Percentiles rank a stretch among this genome's conserved stretches.
phyloP scores from a whole-genome alignment of 2,113 vertebrate genomes.

The Prolemur simus region DNA sequence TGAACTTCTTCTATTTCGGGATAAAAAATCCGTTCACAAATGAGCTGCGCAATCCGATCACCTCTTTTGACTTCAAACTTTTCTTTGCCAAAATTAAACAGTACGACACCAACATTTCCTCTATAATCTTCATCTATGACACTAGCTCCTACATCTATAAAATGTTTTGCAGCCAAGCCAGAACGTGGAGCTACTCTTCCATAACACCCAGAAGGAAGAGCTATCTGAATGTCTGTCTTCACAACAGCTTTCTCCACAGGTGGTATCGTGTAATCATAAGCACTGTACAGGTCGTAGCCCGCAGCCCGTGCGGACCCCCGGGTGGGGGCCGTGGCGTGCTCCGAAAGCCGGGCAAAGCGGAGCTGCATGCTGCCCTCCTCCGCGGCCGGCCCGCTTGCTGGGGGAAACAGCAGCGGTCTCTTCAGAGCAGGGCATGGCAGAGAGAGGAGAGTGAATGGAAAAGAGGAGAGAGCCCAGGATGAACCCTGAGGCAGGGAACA shows the following conservation, averaged over 20 bases:
- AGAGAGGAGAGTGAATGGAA: rapidly evolving
- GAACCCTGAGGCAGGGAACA: rapidly evolving
- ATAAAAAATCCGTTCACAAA: slow-evolving; percentile 96
- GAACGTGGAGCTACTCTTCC: slow-evolving; percentile 96
- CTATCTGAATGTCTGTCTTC: slow-evolving; percentile 97
- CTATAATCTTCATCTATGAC: slow-evolving; percentile 99
- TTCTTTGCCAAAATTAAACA: slow-evolving; percentile 97
- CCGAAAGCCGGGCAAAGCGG: slow-evolving; percentile 91
- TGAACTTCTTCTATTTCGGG: slow-evolving; percentile 92
- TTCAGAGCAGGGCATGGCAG: slow-evolving; percentile 87
- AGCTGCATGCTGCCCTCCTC: slow-evolving; percentile 48
- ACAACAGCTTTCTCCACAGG: slow-evolving; percentile 93
- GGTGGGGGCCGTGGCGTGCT: slow-evolving; percentile 90
- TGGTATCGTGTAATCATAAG: slow-evolving; percentile 91
- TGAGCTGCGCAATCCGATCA: slow-evolving; percentile 95
- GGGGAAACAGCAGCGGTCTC: slow-evolving; percentile 73
- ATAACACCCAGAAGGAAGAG: slow-evolving; percentile 93
- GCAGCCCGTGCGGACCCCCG: slow-evolving; percentile 91
- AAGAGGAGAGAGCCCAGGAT: rapidly evolving
- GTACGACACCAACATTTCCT: slow-evolving; percentile 95
- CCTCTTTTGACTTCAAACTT: slow-evolving; percentile 95
- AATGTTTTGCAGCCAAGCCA: no score
- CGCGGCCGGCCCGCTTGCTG: slow-evolving; percentile 81
- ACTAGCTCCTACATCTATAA: no score
- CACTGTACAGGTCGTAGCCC: slow-evolving; percentile 97